Evolutionary conservation across 2,113 vertebrate genomes (phyloP), one percentile per base, ranked within the genome.

Genomic region (Diphyllodes magnificus): DNA sequence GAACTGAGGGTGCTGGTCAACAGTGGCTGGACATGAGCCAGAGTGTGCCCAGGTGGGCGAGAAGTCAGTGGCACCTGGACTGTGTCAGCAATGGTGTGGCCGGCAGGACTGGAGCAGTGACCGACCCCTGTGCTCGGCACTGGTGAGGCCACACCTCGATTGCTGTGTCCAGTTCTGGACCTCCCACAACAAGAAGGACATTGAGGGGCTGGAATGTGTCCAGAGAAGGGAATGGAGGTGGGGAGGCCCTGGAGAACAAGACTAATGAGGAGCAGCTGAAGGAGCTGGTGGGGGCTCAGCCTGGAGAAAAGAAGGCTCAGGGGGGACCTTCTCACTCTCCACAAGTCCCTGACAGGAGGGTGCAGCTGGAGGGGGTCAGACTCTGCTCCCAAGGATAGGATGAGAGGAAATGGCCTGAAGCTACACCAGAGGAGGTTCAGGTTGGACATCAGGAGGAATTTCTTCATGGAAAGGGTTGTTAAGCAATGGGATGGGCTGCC

Each of bases 1-100:
- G 16, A 15, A 2, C 28, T 53, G 69, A 7, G 6, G 6, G 0
- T 68, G 69, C 45, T 60, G 69, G 4, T 40, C 2, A 3, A 2
- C 11, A 75, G n/a, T 3, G 17, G 13, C 53, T 68, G 86, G 31
- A 54, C 24, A 15, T 27, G 53, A 75, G 5, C 11, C 24, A 28
- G 16, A 11, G 11, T 45, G 60, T 59, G 33, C 28, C 44, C 51
- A 53, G 39, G n/a, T 30, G 39, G 45, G 5, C 10, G n/a, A n/a
- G 45, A 60, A 28, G 39, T 20, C 60, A 21, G 0, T 9, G 10
- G 10, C 51, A 51, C 22, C 53, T 68, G 61, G 45, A 1, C 19
- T 75, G 33, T 6, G 4, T 10, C 61, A 76, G 30, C 17, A 39
- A 0, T 5, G 5, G 19, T 15, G 45, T 18, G 61, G 6, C 61